These are phyloP conservation scores for Elephas maximus DNA, from an alignment of 2,113 vertebrate genomes.

Conservation along the genomic window DNA sequence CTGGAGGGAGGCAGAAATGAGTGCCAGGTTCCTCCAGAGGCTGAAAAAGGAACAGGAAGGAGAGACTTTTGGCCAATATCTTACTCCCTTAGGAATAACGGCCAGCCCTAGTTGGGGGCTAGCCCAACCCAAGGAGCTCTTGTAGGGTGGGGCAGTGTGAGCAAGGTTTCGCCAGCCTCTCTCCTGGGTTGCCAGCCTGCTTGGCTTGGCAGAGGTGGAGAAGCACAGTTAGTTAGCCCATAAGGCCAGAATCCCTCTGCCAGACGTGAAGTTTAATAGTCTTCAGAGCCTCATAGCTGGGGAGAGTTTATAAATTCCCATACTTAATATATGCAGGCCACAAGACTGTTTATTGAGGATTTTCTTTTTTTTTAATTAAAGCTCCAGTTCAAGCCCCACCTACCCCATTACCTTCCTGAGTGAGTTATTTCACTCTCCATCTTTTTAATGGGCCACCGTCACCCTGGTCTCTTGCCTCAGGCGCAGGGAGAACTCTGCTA, in stretches of 20 bases:
- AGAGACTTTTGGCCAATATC: background rate
- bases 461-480: slow-evolving; percentile 80
- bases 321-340: slow-evolving; percentile 87
- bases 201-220: slow-evolving; percentile 85
- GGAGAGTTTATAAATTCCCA: slow-evolving; percentile 90
- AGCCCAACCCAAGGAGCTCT: background rate
- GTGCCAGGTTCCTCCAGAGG: background rate
- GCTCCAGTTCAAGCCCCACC: slow-evolving; percentile 68
- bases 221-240: slow-evolving; percentile 84
- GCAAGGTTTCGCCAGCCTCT: background rate
- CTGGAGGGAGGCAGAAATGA: background rate
- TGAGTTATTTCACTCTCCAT: slow-evolving; percentile 83
- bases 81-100: background rate
- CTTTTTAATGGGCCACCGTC: slow-evolving; percentile 86
- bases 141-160: background rate
- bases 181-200: slow-evolving; percentile 74
- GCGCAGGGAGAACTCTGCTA: slow-evolving; percentile 70
- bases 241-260: slow-evolving; percentile 86
- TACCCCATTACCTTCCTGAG: slow-evolving; percentile 85
- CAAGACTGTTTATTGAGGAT: slow-evolving; percentile 87
- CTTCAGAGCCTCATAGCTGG: slow-evolving; percentile 86
- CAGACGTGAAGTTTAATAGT: slow-evolving; percentile 88
- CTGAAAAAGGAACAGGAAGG: background rate
- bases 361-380: slow-evolving; percentile 84
- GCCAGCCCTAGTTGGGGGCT: background rate